Evolutionary conservation across 2,113 vertebrate species (phyloP), one percentile per base, ranked within the genome.

Genomic region (Chloropsis cyanopogon): DNA sequence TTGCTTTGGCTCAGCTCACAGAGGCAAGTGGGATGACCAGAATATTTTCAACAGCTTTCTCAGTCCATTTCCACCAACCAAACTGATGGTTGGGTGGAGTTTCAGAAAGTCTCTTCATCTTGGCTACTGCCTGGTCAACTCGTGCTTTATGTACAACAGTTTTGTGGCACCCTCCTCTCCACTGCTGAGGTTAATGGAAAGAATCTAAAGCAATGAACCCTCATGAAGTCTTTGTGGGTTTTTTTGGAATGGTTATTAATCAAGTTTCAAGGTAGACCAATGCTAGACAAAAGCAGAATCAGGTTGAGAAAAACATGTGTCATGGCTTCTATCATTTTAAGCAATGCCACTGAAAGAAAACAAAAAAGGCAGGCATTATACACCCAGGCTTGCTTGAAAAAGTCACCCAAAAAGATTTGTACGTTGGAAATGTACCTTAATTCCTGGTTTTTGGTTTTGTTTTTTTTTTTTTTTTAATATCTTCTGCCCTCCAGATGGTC

Each of bases 401-500:
- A 82, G 54, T 57, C 44, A 90, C 88, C 86, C 33, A 42, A 80
- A 92, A 94, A 82, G 41, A 88, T 92, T 59, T 65, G 35, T 77
- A 92, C 69, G 37, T 80, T 94, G 86, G 92, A 97, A 97, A 92
- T 2, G 33, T 93, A 88, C 89, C 81, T 93, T 96, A 84, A 22
- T 89, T 95, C 78, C 39, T 10, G n/a, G n/a, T n/a, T n/a, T n/a
- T n/a, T n/a, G n/a, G n/a, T n/a, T n/a, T n/a, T n/a, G n/a, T 20
- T 22, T 28, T 18, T 86, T 17, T 39, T 11, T 56, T 46, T 49
- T 90, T 60, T 65, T 52, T 8, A 6, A n/a, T 71, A 64, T 93
- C 93, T 77, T 73, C 78, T 96, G 79, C 85, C 89, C 97, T 98
- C 96, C 97, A 97, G 96, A 97, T 97, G 97, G 97, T 97, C 96